These are phyloP conservation scores for Megalops cyprinoides DNA, from an alignment of 2,797 vertebrate genomes.

Conservation along the genomic window DNA sequence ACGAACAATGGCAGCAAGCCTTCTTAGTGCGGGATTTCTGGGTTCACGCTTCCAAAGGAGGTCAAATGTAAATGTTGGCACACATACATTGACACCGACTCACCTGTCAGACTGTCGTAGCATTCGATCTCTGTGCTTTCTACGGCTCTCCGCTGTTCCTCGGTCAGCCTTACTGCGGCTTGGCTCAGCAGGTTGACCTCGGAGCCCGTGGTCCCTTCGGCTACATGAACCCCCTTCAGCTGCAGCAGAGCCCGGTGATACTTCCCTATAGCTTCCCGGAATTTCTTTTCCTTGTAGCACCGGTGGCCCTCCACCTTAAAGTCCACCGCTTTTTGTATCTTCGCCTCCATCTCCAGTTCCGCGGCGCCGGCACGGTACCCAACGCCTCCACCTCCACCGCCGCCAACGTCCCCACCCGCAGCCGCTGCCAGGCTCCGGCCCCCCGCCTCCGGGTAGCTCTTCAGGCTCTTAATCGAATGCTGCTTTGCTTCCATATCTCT, in stretches of 20 bases:
- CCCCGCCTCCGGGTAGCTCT: constrained; percentile 78
- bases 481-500: constrained; percentile 79
- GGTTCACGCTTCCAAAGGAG: background rate
- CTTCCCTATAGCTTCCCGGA: constrained; percentile 92
- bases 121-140: constrained; percentile 92
- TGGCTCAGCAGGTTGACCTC: constrained; percentile 79
- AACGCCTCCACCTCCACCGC: constrained; percentile 44
- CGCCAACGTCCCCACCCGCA: constrained; percentile 61
- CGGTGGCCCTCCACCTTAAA: constrained; percentile 89
- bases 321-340: constrained; percentile 86
- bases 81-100: constrained; percentile 38
- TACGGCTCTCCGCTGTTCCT: constrained; percentile 86
- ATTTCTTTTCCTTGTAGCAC: constrained; percentile 94
- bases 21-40: background rate
- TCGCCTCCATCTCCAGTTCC: constrained; percentile 81
- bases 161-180: constrained; percentile 74
- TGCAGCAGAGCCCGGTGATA: constrained; percentile 91
- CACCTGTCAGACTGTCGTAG: constrained; percentile 91
- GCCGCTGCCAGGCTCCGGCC: constrained; percentile 74
- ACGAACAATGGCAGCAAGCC: constrained; percentile 34
- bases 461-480: constrained; percentile 73
- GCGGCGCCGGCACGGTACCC: constrained; percentile 61
- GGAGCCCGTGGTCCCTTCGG: constrained; percentile 73
- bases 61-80: background rate
- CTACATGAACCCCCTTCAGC: constrained; percentile 81